Percentiles rank a stretch among this genome's conserved stretches.
Evolutionary conservation across 2,113 vertebrate species (phyloP).

Genomic region (Mohoua ochrocephala): DNA sequence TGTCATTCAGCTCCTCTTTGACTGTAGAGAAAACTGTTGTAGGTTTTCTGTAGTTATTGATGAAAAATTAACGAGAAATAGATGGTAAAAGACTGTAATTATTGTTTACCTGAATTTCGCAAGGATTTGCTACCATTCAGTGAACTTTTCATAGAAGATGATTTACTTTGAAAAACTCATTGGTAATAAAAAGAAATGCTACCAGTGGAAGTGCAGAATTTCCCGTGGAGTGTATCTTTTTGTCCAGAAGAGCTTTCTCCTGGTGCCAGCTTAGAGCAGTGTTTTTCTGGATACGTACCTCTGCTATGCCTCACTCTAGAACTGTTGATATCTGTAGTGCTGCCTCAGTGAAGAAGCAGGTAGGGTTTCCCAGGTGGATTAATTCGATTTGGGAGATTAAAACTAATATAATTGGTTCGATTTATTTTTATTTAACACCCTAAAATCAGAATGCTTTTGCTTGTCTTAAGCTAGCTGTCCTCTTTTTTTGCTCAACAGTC

Average conservation of each 20-base stretch:
- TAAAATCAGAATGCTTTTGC: not conserved
- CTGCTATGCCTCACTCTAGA: not conserved
- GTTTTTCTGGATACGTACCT: not conserved
- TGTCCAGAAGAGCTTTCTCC: not conserved
- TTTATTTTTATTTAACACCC: not conserved
- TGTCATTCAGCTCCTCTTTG: not conserved
- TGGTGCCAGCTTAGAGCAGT: not conserved
- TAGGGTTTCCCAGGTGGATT: not conserved
- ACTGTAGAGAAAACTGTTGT: not conserved
- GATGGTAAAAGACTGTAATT: not conserved
- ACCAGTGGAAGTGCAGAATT: not conserved
- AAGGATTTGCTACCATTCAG: not conserved
- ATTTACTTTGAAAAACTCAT: not conserved
- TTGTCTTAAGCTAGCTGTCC: not conserved
- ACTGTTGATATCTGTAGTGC: not conserved
- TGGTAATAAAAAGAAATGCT: not conserved
- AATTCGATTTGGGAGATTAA: not conserved
- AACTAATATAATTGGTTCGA: not conserved
- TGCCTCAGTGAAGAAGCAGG: not conserved
- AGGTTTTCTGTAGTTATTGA: not conserved
- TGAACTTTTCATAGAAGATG: fast-evolving
- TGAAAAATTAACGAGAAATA: not conserved
- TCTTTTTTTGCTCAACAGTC: not conserved
- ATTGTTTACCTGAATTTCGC: not conserved
- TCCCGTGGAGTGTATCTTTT: not conserved